These are phyloP conservation scores for Lutjanus erythropterus DNA, from an alignment of 2,113 vertebrate species.

Conservation along the genomic window DNA sequence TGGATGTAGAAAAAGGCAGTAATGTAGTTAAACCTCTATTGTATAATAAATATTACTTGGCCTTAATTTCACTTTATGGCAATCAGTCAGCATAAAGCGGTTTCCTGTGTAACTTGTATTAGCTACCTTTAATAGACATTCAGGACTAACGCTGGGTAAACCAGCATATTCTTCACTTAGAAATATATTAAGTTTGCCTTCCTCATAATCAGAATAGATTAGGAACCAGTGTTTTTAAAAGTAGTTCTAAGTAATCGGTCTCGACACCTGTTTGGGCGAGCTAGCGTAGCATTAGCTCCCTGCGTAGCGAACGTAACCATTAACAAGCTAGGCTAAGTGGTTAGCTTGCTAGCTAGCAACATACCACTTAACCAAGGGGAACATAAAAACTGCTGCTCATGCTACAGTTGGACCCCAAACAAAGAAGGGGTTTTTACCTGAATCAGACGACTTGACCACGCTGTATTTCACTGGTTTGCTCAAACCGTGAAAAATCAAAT, in stretches of 20 bases:
- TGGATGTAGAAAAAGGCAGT: fast-evolving
- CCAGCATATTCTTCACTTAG: fast-evolving
- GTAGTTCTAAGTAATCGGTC: neutral
- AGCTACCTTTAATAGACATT: constrained; percentile 16
- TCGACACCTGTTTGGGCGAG: constrained; percentile 58
- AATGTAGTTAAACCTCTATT: neutral
- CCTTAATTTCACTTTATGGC: neutral
- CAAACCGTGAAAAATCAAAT: constrained; percentile 66
- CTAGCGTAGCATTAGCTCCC: constrained; percentile 43
- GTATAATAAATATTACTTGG: too few species aligned
- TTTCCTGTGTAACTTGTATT: neutral
- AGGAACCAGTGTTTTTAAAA: neutral
- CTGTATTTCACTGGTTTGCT: constrained; percentile 65
- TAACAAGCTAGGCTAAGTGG: constrained; percentile 45
- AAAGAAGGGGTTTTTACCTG: constrained; percentile 56
- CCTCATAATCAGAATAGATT: neutral
- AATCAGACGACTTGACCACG: constrained; percentile 71
- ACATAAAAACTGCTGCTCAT: neutral
- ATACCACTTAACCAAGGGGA: constrained; percentile 7
- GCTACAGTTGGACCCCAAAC: neutral
- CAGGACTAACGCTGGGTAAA: neutral
- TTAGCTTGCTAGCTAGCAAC: constrained; percentile 27
- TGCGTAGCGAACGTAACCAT: constrained; percentile 47
- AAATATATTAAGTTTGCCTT: too few species aligned
- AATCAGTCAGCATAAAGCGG: neutral